Conservation (phyloP, 2,888 invertebrate species). For the Macaria liturata region DNA sequence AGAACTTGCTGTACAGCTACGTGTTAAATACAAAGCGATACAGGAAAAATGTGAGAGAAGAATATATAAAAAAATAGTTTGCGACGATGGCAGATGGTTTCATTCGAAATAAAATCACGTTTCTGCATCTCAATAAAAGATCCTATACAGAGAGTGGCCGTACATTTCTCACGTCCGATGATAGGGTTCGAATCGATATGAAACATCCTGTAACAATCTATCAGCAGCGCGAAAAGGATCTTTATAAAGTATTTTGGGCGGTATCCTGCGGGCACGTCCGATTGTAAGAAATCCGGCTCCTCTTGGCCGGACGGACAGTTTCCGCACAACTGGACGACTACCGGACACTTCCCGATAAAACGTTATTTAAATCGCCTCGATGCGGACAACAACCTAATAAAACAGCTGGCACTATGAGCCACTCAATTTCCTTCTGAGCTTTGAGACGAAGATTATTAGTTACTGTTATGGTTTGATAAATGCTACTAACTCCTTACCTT, state of each 20-base stretch:
- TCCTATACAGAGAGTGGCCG: slow-evolving; percentile 21
- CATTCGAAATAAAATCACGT: slow-evolving; percentile 20
- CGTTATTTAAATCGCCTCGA: slow-evolving; percentile 32
- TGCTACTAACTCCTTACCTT: too few relatives aligned
- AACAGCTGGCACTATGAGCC: background rate
- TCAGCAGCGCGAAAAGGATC: slow-evolving; percentile 55
- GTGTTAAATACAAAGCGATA: too few relatives aligned
- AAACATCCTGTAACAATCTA: slow-evolving; percentile 65
- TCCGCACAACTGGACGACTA: slow-evolving; percentile 50
- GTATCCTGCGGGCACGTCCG: slow-evolving; percentile 61
- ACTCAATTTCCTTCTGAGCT: too few relatives aligned
- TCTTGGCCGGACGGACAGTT: slow-evolving; percentile 57
- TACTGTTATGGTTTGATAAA: too few relatives aligned
- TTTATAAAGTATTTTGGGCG: slow-evolving; percentile 63
- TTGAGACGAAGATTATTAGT: too few relatives aligned
- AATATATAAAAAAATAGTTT: too few relatives aligned
- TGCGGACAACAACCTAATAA: slow-evolving; percentile 27
- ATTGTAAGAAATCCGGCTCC: slow-evolving; percentile 55
- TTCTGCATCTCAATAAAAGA: slow-evolving; percentile 26
- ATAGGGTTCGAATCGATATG: slow-evolving; percentile 59
- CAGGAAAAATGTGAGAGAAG: too few relatives aligned
- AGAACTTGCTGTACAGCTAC: too few relatives aligned
- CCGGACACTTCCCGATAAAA: slow-evolving; percentile 42
- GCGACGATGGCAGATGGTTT: slow-evolving; percentile 5
- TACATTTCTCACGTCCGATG: slow-evolving; percentile 46